Base-by-base conservation (phyloP, 2,888 invertebrate genomes). In the Agrochola lota region DNA sequence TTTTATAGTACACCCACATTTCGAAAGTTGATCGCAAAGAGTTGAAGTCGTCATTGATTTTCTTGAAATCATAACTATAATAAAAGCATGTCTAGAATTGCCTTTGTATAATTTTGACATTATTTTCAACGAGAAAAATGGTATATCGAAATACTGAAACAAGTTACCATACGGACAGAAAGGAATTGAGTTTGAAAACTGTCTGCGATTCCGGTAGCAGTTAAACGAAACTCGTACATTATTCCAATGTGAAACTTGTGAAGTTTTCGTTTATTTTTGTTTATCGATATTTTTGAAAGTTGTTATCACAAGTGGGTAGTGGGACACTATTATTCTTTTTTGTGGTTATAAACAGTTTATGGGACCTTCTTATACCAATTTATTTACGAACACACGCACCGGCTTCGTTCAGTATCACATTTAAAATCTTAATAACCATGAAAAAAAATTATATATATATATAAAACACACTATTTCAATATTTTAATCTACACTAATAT, bases 111-210 rank as follows among this genome's bases (percentile, higher is more conserved):
- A 57, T 49, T 62, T 6, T 43, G 6, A 59, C 35, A 67, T 74
- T 72, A 80, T 62, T 55, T 57, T 49, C 12, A 30, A 55, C 20
- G 46, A 70, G 35, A 71, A 81, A 71, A 74, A 71, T 73, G 15
- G 20, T 73, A 68, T 15, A 59, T 55, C 40, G 35, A 77, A 57
- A 66, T 40, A 46, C 66, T 23, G 63, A 43, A 76, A 60, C 62
- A 74, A 68, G 55, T 74, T 49, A 60, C 52, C 67, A 59, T 70
- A 52, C 40, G 52, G 49, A 11, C 46, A 43, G 8, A 68, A 71
- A 60, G 30, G 62, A 71, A 77, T 84, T 70, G 71, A 80, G 67
- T 84, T 84, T 68, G 55, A 75, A 84, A 84, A 72, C 66, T 68
- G 78, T 71, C 68, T 57, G 71, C 74, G 63, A 82, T 70, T 78